phyloP scores from a whole-genome alignment of 2,113 vertebrate species.

The Rhinogobius similis region DNA sequence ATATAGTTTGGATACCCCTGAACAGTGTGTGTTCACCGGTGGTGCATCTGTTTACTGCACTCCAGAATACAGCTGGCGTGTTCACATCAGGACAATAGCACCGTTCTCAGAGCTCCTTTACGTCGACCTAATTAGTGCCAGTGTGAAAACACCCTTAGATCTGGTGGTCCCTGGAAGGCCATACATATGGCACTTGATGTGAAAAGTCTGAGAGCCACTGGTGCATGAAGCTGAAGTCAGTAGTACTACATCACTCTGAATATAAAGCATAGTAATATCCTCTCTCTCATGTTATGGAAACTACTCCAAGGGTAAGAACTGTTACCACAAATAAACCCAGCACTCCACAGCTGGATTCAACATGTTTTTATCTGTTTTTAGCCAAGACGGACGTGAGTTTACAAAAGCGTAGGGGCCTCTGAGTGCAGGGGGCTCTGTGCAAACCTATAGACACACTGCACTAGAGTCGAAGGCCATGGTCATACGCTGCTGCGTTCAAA shows the following conservation, averaged over 20 bases:
- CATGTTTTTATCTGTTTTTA: constrained; percentile 35
- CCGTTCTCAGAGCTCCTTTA: no score
- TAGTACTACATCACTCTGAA: neutral
- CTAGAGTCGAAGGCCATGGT: neutral
- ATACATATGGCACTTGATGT: no score
- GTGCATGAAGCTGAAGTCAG: no score
- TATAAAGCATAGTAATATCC: neutral
- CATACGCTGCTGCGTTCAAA: constrained; percentile 48
- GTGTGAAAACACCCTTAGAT: no score
- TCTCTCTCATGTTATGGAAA: constrained; percentile 50
- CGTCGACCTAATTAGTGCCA: no score
- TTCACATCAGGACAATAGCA: no score
- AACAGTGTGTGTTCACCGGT: no score
- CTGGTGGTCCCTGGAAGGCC: no score
- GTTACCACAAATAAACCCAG: constrained; percentile 42
- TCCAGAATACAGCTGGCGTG: no score
- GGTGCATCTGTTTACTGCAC: no score
- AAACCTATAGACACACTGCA: constrained; percentile 17
- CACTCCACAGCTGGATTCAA: constrained; percentile 46
- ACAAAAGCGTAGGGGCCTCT: constrained; percentile 20
- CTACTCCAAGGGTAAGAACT: constrained; percentile 36
- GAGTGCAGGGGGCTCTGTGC: constrained; percentile 22
- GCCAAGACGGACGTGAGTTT: constrained; percentile 26
- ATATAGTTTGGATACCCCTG: no score
- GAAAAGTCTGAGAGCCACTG: no score